Evolutionary conservation across 2,797 vertebrate genomes (phyloP).

Genomic region (Remorina albescens): DNA sequence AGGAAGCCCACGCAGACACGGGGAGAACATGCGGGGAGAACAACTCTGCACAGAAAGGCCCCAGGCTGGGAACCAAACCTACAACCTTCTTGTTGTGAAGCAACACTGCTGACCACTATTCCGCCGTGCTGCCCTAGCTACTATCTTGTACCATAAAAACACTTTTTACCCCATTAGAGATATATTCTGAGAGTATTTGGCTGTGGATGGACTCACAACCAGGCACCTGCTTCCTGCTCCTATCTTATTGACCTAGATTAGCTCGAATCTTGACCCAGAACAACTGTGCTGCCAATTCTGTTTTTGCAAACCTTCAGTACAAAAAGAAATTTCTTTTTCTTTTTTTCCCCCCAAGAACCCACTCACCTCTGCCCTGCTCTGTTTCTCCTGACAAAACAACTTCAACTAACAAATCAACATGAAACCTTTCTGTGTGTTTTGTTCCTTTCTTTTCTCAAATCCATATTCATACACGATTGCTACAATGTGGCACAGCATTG

Average conservation of each 20-base stretch:
- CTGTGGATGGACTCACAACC: neutral
- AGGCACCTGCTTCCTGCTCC: neutral
- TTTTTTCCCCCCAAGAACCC: conserved; percentile 6
- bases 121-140: no score
- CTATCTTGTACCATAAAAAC: no score
- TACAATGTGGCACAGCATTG: neutral
- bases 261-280: neutral
- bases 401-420: conserved; percentile 14
- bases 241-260: neutral
- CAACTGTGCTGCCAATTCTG: no score
- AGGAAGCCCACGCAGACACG: no score
- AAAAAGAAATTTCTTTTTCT: conserved; percentile 18
- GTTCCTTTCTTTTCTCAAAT: conserved; percentile 17
- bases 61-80: no score
- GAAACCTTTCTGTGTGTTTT: neutral
- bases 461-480: conserved; percentile 36
- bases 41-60: no score
- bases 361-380: neutral
- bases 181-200: no score
- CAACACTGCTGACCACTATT: no score
- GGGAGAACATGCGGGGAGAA: no score
- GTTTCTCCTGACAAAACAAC: conserved; percentile 16
- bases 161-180: no score
- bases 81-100: no score
- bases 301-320: no score